Evolutionary conservation across 1,140 invertebrate species (phyloP).

Genomic region (Thaumetopoea pityocampa): DNA sequence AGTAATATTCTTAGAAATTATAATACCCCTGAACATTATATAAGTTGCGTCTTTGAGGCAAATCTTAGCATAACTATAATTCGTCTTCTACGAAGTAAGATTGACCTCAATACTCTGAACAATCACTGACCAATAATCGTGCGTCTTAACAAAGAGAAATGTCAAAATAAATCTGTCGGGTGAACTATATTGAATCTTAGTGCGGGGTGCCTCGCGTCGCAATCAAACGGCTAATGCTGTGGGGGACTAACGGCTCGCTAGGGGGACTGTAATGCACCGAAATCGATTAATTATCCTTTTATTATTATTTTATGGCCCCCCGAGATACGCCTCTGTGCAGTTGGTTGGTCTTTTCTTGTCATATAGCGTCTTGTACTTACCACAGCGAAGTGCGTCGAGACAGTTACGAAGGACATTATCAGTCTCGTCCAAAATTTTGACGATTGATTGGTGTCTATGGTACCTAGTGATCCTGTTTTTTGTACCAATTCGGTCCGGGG

Average conservation of each 20-base stretch:
- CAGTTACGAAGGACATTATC: too few species aligned
- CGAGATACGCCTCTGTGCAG: conserved; percentile 5
- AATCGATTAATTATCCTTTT: conserved; percentile 71
- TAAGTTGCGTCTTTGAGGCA: too few species aligned
- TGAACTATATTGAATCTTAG: conserved; percentile 58
- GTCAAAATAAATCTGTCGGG: conserved; percentile 62
- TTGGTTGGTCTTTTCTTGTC: neutral
- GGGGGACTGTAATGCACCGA: conserved; percentile 58
- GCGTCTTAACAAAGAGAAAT: conserved; percentile 65
- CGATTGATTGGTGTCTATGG: too few species aligned
- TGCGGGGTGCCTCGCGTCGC: conserved; percentile 41
- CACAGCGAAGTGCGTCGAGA: neutral
- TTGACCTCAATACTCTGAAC: conserved; percentile 34
- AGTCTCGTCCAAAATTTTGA: too few species aligned
- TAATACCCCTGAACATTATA: too few species aligned
- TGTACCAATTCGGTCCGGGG: too few species aligned
- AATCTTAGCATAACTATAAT: too few species aligned
- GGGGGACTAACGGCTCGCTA: conserved; percentile 40
- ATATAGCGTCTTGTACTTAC: neutral
- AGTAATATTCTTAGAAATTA: too few species aligned
- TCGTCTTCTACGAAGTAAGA: neutral
- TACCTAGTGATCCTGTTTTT: too few species aligned
- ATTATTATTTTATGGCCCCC: conserved; percentile 73
- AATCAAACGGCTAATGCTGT: conserved; percentile 60
- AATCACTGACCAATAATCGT: conserved; percentile 61